Conservation (phyloP, 2,888 invertebrate genomes). For the Microctonus aethiopoides region DNA sequence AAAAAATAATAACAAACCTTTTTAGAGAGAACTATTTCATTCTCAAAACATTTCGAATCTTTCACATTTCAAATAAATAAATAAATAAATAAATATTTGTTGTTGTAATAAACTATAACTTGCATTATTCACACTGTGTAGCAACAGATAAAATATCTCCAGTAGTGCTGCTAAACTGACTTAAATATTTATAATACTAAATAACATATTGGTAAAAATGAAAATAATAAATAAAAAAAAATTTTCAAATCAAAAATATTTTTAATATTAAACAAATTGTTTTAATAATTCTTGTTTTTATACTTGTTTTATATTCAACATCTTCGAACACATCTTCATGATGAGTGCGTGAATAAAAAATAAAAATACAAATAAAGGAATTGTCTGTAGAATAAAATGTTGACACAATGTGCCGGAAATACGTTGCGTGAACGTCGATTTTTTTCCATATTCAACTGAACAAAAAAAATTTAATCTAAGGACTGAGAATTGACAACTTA, state of each 20-base stretch:
- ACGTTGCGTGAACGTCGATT: constrained; percentile 11
- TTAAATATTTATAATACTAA: neutral
- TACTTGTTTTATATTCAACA: neutral
- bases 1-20: neutral
- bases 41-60: neutral
- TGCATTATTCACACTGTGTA: neutral
- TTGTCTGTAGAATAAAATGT: neutral
- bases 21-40: neutral
- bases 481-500: constrained; percentile 1
- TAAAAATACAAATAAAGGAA: neutral
- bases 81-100: constrained; percentile 19
- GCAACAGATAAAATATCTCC: constrained; percentile 3
- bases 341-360: neutral
- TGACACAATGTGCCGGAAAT: constrained; percentile 25
- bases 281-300: neutral
- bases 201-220: neutral
- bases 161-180: neutral
- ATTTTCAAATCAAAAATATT: neutral
- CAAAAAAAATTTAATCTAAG: neutral
- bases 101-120: constrained; percentile 7
- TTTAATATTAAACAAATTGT: neutral
- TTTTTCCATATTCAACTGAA: constrained; percentile 9
- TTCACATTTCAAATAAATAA: too few relatives aligned
- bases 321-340: neutral
- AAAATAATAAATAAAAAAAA: neutral